Base-by-base conservation (phyloP, 2,888 invertebrate genomes). In the Himalopsyche tibetana region DNA sequence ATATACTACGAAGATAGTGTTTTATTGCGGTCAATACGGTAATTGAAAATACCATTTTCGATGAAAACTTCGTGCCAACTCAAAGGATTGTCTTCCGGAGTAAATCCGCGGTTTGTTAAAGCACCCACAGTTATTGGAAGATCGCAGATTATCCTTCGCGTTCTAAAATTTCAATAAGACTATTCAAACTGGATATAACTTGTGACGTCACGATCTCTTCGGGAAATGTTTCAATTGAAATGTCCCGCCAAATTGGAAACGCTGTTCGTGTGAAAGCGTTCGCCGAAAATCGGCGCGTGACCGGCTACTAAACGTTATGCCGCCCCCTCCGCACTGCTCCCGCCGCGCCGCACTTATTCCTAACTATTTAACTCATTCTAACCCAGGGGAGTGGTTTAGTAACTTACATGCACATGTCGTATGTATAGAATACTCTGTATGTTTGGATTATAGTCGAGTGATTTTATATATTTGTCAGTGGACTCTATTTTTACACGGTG, bases 191-290 rank as follows among this genome's bases (percentile, higher is more conserved):
- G 63, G 19, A 2, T 63, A 28, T 28, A 63, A 63, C 28, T 51
- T 51, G 51, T 51, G 51, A 15, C 51, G 8, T 51, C 51, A 51
- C 51, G 51, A 51, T 51, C 28, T 19, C 8, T 63, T 63, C 63
- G 63, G 63, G 63, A 63, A 63, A 63, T 63, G 63, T 63, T 63
- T 63, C 63, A 63, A 63, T 63, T 63, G 63, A 63, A 63, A 63
- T 63, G 63, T 63, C 63, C 63, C 63, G 63, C 63, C 63, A 63
- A 63, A 63, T 63, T 63, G 63, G 63, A 63, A 63, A 19, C 28
- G 63, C 63, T 63, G 19, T 63, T 63, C 63, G 63, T 63, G 63
- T 63, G 63, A 63, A 63, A 63, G 19, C 63, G 63, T 63, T 28
- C 63, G 63, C 63, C 63, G 63, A 63, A 63, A 63, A 63, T 63